A percentile compares a stretch with the other conserved stretches of the same genome.
These are phyloP conservation scores for Octonoba sinensis DNA, from an alignment of 2,888 invertebrate species.

Conservation along the genomic window DNA sequence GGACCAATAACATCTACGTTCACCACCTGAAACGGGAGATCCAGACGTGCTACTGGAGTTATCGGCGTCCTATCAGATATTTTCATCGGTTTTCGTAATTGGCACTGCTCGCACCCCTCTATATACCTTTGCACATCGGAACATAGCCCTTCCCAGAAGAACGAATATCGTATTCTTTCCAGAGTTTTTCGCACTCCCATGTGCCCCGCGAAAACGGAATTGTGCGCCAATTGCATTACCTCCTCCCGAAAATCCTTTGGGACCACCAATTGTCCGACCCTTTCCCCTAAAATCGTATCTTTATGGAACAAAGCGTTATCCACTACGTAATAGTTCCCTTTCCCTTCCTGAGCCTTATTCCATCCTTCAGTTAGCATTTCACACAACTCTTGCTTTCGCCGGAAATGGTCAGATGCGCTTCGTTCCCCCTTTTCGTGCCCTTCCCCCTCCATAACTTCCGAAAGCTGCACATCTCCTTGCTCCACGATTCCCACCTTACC, in stretches of 20 bases:
- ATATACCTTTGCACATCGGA: neutral
- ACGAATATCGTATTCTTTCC: constrained; percentile 5
- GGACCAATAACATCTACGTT: constrained; percentile 14
- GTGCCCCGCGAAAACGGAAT: neutral
- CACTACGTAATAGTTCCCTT: no score
- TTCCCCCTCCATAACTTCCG: no score
- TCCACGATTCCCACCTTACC: no score
- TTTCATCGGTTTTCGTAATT: neutral
- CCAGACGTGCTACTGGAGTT: constrained; percentile 1
- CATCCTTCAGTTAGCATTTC: no score
- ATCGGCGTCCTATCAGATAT: neutral
- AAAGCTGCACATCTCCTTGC: no score
- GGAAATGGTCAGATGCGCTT: no score
- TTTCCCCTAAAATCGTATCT: no score
- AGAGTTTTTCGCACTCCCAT: neutral
- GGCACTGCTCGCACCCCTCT: neutral
- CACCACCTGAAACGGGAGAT: constrained; percentile 13
- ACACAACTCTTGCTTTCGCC: no score
- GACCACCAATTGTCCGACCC: constrained; percentile 15
- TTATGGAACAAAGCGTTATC: no score
- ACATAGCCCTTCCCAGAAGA: neutral
- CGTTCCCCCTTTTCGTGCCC: no score
- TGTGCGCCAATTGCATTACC: constrained; percentile 5
- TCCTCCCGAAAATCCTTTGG: neutral
- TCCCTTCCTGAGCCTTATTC: no score